Conservation (phyloP, 2,797 vertebrate species). For the Xyrichtys novacula region DNA sequence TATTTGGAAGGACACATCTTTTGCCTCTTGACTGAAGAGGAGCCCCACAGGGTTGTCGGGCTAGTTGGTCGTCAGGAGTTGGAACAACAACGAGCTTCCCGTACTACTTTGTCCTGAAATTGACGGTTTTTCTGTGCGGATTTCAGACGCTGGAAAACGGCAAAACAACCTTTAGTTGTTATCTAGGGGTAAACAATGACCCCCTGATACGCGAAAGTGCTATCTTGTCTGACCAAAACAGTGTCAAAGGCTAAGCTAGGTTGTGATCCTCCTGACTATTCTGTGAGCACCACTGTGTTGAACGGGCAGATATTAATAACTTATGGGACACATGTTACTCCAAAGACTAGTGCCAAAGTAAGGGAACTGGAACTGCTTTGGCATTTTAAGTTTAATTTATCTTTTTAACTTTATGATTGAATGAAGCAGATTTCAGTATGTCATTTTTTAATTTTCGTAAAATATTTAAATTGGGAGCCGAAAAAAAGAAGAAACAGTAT, state of each 20-base stretch:
- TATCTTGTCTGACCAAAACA: conserved; percentile 40
- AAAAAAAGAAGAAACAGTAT: conserved; percentile 98
- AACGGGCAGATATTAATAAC: conserved; percentile 24
- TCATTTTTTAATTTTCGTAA: conserved; percentile 99
- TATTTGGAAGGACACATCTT: conserved; percentile 31
- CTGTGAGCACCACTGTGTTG: conserved; percentile 27
- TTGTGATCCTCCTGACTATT: conserved; percentile 28
- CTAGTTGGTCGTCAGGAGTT: conserved; percentile 67
- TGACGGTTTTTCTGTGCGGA: conserved; percentile 8
- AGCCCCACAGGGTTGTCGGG: conserved; percentile 56
- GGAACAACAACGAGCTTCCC: conserved; percentile 63
- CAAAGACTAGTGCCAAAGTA: background rate
- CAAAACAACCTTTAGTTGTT: background rate
- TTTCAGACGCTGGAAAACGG: conserved; percentile 8
- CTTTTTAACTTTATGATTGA: conserved; percentile 31
- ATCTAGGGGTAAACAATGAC: conserved; percentile 32
- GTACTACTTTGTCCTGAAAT: conserved; percentile 34
- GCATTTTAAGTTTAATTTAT: conserved; percentile 15
- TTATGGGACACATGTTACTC: conserved; percentile 10
- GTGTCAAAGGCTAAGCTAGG: conserved; percentile 74
- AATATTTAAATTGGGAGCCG: conserved; percentile 95
- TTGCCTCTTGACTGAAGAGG: conserved; percentile 42
- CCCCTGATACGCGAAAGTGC: conserved; percentile 16
- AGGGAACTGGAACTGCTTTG: background rate
- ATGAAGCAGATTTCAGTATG: conserved; percentile 79